phyloP scores from a whole-genome alignment of 2,113 vertebrate species.

The Perca flavescens region DNA sequence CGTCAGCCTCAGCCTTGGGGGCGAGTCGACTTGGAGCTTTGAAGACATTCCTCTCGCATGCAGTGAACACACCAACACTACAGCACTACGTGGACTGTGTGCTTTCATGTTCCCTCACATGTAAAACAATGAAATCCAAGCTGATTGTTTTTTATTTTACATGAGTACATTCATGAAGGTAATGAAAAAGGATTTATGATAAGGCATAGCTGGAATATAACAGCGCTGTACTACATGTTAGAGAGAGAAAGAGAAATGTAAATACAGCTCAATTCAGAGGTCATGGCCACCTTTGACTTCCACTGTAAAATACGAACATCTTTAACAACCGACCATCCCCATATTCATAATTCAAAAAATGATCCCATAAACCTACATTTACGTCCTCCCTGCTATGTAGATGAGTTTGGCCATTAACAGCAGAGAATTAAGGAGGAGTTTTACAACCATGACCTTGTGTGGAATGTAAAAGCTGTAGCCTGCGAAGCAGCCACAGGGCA shows the following conservation, averaged over 20 bases:
- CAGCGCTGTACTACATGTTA: not conserved
- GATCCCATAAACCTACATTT: constrained; percentile 71
- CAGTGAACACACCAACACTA: constrained; percentile 4
- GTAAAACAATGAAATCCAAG: constrained; percentile 11
- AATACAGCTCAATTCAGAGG: constrained; percentile 57
- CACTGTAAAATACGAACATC: constrained; percentile 44
- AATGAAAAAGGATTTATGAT: constrained; percentile 33
- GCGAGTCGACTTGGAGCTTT: constrained; percentile 54
- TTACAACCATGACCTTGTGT: constrained; percentile 71
- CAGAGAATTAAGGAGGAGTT: constrained; percentile 60
- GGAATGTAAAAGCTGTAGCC: constrained; percentile 48
- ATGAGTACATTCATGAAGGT: constrained; percentile 37
- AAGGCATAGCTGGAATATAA: constrained; percentile 10
- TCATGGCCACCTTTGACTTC: constrained; percentile 48
- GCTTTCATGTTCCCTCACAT: constrained; percentile 35
- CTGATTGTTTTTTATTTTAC: constrained; percentile 20
- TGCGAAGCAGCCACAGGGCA: constrained; percentile 37
- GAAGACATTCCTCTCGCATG: constrained; percentile 51
- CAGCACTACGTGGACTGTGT: not conserved
- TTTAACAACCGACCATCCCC: constrained; percentile 55
- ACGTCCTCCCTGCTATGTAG: constrained; percentile 66
- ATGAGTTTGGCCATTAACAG: constrained; percentile 67
- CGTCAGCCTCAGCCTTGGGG: constrained; percentile 50
- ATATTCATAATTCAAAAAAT: constrained; percentile 63
- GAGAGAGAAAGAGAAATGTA: constrained; percentile 33